A percentile compares a stretch with the other conserved stretches of the same genome.
Conservation (phyloP, 2,888 invertebrate genomes). For the Dyspetes luteomarginatus region DNA sequence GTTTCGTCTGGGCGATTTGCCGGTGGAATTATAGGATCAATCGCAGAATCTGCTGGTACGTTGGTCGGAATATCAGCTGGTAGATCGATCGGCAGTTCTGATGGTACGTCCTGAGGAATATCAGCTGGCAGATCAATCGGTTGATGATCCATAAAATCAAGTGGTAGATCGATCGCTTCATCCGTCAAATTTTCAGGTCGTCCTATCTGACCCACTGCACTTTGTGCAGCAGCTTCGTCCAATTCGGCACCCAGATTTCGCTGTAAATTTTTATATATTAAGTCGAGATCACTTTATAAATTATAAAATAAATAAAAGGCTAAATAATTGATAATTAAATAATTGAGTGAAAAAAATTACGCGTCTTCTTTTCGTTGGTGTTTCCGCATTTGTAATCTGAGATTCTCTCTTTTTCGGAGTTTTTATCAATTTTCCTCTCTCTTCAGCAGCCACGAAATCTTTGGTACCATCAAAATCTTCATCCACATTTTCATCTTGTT, state of each 20-base stretch:
- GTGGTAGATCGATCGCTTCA: no score
- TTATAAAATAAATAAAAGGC: neutral
- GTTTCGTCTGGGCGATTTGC: neutral
- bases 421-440: neutral
- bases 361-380: conserved; percentile 59
- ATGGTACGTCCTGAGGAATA: neutral
- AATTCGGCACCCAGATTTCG: conserved; percentile 15
- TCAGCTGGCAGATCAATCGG: neutral
- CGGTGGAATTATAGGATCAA: neutral
- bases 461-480: no score
- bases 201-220: neutral
- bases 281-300: neutral
- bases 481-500: neutral
- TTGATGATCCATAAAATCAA: neutral
- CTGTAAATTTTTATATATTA: conserved; percentile 1
- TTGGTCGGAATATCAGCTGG: neutral
- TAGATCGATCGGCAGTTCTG: neutral
- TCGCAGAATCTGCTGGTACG: neutral
- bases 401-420: conserved; percentile 51
- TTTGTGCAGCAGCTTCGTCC: neutral
- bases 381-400: conserved; percentile 10
- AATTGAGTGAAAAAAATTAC: conserved; percentile 29
- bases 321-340: neutral
- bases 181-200: neutral
- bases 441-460: neutral